Percentiles rank a stretch among this genome's conserved stretches.
phyloP scores from a whole-genome alignment of 2,113 vertebrate genomes.

The Nesogale talazaci region DNA sequence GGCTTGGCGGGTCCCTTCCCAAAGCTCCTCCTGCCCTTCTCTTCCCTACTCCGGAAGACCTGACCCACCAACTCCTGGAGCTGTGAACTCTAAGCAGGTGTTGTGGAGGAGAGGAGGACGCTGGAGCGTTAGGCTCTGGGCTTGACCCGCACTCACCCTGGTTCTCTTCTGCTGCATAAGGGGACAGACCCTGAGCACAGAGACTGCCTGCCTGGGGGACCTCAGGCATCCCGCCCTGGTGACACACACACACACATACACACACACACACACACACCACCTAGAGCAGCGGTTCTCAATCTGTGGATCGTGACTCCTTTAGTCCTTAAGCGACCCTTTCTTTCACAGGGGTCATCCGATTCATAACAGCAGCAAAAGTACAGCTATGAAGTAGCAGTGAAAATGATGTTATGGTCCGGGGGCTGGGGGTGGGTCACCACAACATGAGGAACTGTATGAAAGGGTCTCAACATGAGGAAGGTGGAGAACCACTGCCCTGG shows the following conservation, averaged over 20 bases:
- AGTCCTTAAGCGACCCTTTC: too few species aligned
- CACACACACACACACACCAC: not conserved
- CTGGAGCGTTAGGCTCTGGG: not conserved
- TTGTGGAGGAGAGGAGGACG: not conserved
- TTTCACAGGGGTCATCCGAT: too few species aligned
- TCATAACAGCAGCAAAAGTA: too few species aligned
- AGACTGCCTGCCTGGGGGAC: not conserved
- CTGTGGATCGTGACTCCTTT: too few species aligned
- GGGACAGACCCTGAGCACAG: accelerated
- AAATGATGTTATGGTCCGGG: too few species aligned
- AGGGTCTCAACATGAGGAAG: too few species aligned
- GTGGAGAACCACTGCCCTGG: too few species aligned
- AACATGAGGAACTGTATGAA: too few species aligned
- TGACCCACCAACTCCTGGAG: not conserved
- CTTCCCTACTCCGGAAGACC: not conserved
- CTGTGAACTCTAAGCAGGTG: not conserved
- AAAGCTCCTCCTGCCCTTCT: not conserved
- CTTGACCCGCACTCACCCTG: accelerated
- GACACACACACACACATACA: accelerated
- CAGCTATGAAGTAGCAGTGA: too few species aligned
- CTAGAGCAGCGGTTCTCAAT: too few species aligned
- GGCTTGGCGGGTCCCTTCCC: not conserved
- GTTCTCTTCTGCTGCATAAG: not conserved
- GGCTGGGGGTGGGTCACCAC: too few species aligned
- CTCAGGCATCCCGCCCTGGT: too few species aligned